These are phyloP conservation scores for Onychomys torridus DNA, from an alignment of 2,797 vertebrate species.

Conservation along the genomic window DNA sequence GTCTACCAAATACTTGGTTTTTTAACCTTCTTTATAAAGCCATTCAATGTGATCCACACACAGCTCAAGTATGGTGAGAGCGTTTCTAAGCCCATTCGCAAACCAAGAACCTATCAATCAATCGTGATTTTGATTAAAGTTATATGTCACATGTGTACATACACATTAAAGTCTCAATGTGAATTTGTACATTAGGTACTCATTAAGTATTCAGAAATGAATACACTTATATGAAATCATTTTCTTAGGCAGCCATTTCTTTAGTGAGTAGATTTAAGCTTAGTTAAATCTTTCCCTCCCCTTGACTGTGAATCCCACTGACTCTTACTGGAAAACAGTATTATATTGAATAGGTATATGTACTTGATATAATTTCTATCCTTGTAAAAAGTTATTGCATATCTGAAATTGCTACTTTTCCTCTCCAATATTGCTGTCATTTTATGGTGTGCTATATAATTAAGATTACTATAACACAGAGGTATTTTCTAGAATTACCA, in stretches of 20 bases:
- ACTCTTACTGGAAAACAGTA: slow-evolving; percentile 70
- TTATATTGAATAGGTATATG: slow-evolving; percentile 69
- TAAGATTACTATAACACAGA: slow-evolving; percentile 77
- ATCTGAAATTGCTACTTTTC: slow-evolving; percentile 78
- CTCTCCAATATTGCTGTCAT: slow-evolving; percentile 79
- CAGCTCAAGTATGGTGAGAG: neutral
- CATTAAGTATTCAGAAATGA: slow-evolving; percentile 62
- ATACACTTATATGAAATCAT: neutral
- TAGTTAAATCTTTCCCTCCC: slow-evolving; percentile 71
- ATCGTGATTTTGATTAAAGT: neutral
- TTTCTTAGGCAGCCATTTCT: neutral
- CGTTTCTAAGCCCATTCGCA: neutral
- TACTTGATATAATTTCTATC: slow-evolving; percentile 77
- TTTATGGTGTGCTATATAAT: slow-evolving; percentile 78
- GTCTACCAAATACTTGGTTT: neutral
- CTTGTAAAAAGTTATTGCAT: slow-evolving; percentile 75
- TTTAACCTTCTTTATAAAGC: neutral
- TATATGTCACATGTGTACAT: neutral
- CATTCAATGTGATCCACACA: neutral
- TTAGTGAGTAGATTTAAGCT: slow-evolving; percentile 51
- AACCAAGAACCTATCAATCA: slow-evolving; percentile 11
- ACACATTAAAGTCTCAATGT: slow-evolving; percentile 22
- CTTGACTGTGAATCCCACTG: slow-evolving; percentile 73
- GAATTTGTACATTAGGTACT: slow-evolving; percentile 8
- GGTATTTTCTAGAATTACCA: slow-evolving; percentile 65